Evolutionary conservation across 92 coral and sea anemone species (phyloP), one percentile per base, ranked within the genome.

Genomic region (Porites evermanni): DNA sequence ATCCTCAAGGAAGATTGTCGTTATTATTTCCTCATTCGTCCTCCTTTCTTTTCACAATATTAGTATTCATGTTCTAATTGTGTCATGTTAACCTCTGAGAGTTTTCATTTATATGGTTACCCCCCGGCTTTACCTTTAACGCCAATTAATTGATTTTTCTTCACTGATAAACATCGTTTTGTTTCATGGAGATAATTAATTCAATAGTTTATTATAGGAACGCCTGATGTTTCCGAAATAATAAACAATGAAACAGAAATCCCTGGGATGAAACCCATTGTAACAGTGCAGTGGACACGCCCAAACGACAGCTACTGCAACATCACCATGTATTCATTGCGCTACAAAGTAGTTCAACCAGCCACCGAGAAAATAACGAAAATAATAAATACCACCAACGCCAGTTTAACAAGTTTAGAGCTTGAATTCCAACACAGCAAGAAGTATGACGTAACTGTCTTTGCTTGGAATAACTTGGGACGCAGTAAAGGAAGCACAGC

Each of bases 221-320:
- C 74, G 5, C 84, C 84, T 65, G 64, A 67, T n/a, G 23, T 73
- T 12, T 73, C 84, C 6, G 1, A 19, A 16, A 79, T 79, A 10
- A 2, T 44, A 24, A 58, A 56, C 60, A 11, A 65, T 32, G 44
- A 2, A 21, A 65, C 63, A 2, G 64, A 66, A 26, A 7, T 47
- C 2, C 11, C 64, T 56, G 84, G 84, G 19, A 67, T 60, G 11
- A 79, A 0, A 32, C 44, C 44, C 5, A 56, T 67, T 67, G 64
- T 67, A 16, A 65, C 84, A 21, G 51, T 67, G 26, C 50, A 1
- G 11, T 79, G 84, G 84, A 79, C 19, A 20, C 21, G 61, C 0
- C 83, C 74, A 2, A 2, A 38, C 5, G 63, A 47, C 13, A 20
- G 52, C 14, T 13, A 65, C 47, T 79, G 84, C 61, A 2, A 5